phyloP scores from a whole-genome alignment of 2,113 vertebrate genomes.

The Smithornis capensis region DNA sequence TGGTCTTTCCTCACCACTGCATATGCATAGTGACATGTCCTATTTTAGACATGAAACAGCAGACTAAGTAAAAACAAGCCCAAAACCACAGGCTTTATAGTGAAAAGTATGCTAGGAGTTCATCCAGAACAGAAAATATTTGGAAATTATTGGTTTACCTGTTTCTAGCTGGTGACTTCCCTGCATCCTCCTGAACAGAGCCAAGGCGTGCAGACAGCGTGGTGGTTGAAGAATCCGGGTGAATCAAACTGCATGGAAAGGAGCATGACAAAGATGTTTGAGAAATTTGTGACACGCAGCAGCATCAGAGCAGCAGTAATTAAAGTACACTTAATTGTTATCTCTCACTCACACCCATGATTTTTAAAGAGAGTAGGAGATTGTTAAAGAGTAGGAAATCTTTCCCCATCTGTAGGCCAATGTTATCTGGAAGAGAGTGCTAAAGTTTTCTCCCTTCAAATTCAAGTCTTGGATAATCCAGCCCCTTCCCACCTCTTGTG shows the following conservation, averaged over 20 bases:
- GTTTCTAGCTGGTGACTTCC: slow-evolving; percentile 92
- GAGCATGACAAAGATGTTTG: background rate
- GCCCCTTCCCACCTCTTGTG: background rate
- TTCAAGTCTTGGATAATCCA: background rate
- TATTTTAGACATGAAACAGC: background rate
- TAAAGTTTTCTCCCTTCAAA: background rate
- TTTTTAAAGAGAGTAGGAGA: background rate
- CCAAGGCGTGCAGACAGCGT: slow-evolving; percentile 82
- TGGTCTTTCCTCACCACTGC: background rate
- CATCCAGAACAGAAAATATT: background rate
- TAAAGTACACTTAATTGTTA: background rate
- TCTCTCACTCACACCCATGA: background rate
- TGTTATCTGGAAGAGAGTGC: background rate
- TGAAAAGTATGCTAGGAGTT: background rate
- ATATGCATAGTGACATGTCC: background rate
- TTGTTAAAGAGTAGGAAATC: background rate
- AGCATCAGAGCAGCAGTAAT: background rate
- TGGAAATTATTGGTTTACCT: slow-evolving; percentile 72
- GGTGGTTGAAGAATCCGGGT: slow-evolving; percentile 86
- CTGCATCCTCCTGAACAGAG: slow-evolving; percentile 89
- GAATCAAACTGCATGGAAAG: slow-evolving; percentile 84
- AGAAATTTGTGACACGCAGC: background rate
- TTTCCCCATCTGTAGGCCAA: background rate
- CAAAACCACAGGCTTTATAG: background rate
- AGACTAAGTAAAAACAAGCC: background rate